Evolutionary conservation across 2,888 invertebrate species (phyloP).

Genomic region (Zygogramma bicolorata): DNA sequence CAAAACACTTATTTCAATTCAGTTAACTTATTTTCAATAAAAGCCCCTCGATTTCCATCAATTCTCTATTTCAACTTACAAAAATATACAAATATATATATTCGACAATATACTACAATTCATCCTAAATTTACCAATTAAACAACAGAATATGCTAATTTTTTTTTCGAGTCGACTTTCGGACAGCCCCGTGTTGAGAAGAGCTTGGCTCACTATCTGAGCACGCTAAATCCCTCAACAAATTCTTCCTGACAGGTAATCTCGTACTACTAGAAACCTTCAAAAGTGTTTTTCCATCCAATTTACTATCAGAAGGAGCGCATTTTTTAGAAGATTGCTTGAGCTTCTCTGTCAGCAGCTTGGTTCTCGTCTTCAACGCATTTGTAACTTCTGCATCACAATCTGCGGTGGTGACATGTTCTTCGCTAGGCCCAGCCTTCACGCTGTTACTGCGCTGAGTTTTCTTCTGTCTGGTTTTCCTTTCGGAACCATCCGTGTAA

Average conservation of each 20-base stretch:
- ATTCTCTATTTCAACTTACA: constrained; percentile 3
- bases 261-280: not conserved
- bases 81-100: constrained; percentile 16
- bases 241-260: constrained; percentile 30
- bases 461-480: not conserved
- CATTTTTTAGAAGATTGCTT: constrained; percentile 33
- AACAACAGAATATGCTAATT: constrained; percentile 19
- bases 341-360: constrained; percentile 39
- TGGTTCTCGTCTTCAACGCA: constrained; percentile 27
- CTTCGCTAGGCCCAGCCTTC: not conserved
- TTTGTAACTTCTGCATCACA: constrained; percentile 12
- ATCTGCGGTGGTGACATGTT: not conserved
- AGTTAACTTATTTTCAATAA: not conserved
- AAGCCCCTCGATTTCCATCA: not conserved
- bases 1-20: too few relatives aligned
- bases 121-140: not conserved
- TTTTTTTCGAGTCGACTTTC: constrained; percentile 38
- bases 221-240: constrained; percentile 24
- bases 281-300: not conserved
- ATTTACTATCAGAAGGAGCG: constrained; percentile 1
- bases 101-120: not conserved
- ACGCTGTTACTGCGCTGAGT: not conserved
- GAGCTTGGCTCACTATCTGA: constrained; percentile 23
- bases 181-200: constrained; percentile 28
- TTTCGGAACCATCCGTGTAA: constrained; percentile 17